A percentile compares a stretch with the other conserved stretches of the same genome.
These are phyloP conservation scores for Colostygia pectinataria DNA, from an alignment of 2,888 invertebrate species.

Conservation along the genomic window DNA sequence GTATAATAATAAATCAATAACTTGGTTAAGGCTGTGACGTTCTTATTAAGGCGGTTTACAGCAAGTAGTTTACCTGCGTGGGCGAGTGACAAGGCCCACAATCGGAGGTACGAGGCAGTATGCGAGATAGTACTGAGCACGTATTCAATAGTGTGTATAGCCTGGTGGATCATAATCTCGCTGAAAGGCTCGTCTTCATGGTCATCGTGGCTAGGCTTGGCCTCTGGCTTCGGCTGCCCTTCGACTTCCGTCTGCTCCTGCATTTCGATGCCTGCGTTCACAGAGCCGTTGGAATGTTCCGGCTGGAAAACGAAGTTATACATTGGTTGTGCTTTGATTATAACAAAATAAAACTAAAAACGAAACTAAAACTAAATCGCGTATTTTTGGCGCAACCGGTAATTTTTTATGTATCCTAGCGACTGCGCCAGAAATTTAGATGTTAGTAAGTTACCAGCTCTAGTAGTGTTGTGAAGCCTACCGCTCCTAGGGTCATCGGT, in stretches of 20 bases:
- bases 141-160: conserved; percentile 98
- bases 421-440: too few relatives aligned
- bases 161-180: conserved; percentile 96
- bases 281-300: conserved; percentile 83
- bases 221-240: conserved; percentile 41
- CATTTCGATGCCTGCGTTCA: conserved; percentile 87
- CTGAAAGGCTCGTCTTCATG: conserved; percentile 88
- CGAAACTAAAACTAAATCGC: too few relatives aligned
- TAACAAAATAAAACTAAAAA: neutral
- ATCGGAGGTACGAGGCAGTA: conserved; percentile 97
- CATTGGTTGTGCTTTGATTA: too few relatives aligned
- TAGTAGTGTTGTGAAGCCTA: too few relatives aligned
- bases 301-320: conserved; percentile 46
- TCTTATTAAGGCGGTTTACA: neutral
- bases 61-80: conserved; percentile 89
- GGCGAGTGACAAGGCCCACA: conserved; percentile 98
- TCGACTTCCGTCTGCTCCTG: conserved; percentile 76
- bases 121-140: conserved; percentile 98
- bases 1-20: too few relatives aligned
- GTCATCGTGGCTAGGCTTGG: conserved; percentile 47
- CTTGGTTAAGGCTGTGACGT: too few relatives aligned
- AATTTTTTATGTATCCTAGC: too few relatives aligned
- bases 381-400: too few relatives aligned
- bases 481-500: too few relatives aligned
- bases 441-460: too few relatives aligned